These are phyloP conservation scores for Nesospiza acunhae DNA, from an alignment of 2,113 vertebrate species.

Conservation along the genomic window DNA sequence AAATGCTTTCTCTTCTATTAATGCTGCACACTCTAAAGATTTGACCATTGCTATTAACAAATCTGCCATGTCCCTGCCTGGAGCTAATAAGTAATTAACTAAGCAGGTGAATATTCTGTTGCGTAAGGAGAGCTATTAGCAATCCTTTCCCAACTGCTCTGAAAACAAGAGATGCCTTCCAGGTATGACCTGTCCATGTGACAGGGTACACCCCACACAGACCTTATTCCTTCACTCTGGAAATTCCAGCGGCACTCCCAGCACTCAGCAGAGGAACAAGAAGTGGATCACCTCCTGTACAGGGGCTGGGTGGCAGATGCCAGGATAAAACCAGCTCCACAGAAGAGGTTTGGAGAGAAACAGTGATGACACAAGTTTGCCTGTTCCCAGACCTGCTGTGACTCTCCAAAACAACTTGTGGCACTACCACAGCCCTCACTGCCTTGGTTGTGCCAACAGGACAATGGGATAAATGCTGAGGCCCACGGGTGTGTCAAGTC, in stretches of 20 bases:
- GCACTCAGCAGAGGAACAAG: background rate
- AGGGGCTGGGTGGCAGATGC: background rate
- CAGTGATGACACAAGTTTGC: background rate
- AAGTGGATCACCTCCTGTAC: background rate
- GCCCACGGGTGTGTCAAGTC: background rate
- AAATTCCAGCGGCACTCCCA: background rate
- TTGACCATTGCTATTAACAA: conserved; percentile 66
- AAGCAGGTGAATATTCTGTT: conserved; percentile 66
- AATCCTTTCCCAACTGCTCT: conserved; percentile 59
- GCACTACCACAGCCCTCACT: background rate
- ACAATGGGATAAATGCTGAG: background rate
- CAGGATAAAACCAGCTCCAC: background rate
- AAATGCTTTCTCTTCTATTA: conserved; percentile 70
- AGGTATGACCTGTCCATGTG: conserved; percentile 50
- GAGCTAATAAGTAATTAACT: conserved; percentile 74
- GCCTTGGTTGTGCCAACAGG: background rate
- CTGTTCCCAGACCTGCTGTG: background rate
- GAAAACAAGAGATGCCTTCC: conserved; percentile 69
- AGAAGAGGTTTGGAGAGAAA: background rate
- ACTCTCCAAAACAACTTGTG: background rate
- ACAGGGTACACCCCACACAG: background rate
- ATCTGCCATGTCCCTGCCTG: conserved; percentile 68
- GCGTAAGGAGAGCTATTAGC: conserved; percentile 64
- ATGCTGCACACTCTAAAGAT: conserved; percentile 60
- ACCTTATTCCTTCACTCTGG: background rate